phyloP scores from a whole-genome alignment of 2,797 vertebrate genomes.

The Numenius phaeopus region DNA sequence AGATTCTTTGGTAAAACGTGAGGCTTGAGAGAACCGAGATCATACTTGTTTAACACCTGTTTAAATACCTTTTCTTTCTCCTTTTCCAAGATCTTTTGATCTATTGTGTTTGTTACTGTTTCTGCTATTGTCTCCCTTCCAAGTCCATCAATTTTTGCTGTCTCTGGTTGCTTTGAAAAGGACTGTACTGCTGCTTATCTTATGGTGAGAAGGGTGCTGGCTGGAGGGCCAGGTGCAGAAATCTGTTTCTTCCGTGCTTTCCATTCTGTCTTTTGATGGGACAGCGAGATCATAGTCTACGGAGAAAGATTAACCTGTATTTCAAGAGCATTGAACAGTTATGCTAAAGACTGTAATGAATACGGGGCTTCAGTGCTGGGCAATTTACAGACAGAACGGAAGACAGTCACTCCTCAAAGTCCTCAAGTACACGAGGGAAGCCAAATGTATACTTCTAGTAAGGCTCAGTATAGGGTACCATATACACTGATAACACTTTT shows the following conservation, averaged over 20 bases:
- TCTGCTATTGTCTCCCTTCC: not conserved
- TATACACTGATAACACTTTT: not conserved
- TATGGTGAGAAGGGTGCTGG: not conserved
- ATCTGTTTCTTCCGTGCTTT: not conserved
- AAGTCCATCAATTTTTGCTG: not conserved
- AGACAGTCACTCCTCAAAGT: not conserved
- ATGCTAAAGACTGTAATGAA: not conserved
- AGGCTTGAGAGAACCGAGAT: not conserved
- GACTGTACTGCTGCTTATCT: not conserved
- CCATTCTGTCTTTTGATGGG: not conserved
- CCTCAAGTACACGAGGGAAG: not conserved
- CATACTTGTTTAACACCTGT: not conserved
- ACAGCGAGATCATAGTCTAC: not conserved
- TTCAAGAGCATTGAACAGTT: not conserved
- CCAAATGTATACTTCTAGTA: not conserved
- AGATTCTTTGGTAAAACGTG: not conserved
- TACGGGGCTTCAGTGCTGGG: not conserved
- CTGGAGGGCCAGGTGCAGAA: not conserved
- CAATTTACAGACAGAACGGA: not conserved
- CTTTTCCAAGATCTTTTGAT: not conserved
- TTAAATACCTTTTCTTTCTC: not conserved
- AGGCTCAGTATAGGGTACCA: not conserved
- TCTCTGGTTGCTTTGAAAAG: not conserved
- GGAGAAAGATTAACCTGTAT: not conserved
- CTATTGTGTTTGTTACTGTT: not conserved